These are phyloP conservation scores for Colius striatus DNA, from an alignment of 2,113 vertebrate genomes.

Conservation along the genomic window DNA sequence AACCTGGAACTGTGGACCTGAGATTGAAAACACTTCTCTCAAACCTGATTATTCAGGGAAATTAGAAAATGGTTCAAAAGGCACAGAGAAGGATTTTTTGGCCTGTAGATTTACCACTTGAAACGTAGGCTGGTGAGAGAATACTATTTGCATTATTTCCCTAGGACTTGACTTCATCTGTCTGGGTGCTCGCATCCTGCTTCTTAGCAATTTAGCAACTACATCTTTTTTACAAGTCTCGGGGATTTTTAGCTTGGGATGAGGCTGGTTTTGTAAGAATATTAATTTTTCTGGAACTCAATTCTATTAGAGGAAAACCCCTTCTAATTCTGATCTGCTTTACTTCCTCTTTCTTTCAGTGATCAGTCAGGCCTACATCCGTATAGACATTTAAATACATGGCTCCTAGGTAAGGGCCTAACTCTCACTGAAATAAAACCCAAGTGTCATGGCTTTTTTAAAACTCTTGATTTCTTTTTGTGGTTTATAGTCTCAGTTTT, in stretches of 20 bases:
- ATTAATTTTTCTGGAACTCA: neutral
- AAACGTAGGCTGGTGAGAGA: neutral
- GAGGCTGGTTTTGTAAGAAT: neutral
- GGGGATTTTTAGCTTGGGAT: neutral
- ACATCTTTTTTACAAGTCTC: neutral
- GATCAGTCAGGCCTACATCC: neutral
- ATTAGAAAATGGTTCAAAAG: neutral
- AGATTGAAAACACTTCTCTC: neutral
- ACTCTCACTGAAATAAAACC: neutral
- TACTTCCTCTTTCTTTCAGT: conserved; percentile 1
- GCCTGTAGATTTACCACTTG: neutral
- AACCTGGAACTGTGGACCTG: neutral
- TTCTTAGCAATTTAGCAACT: neutral
- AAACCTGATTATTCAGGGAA: neutral
- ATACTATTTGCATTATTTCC: neutral
- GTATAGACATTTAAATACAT: neutral
- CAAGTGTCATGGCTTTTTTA: neutral
- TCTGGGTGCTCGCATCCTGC: neutral
- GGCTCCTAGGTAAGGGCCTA: neutral
- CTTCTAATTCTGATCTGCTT: neutral
- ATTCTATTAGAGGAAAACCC: neutral
- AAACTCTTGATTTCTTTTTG: neutral
- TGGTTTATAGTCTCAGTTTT: neutral
- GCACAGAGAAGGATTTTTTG: neutral
- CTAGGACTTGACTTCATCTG: neutral